Base-by-base conservation (phyloP, 2,797 vertebrate genomes). In the Taenioides sp. region DNA sequence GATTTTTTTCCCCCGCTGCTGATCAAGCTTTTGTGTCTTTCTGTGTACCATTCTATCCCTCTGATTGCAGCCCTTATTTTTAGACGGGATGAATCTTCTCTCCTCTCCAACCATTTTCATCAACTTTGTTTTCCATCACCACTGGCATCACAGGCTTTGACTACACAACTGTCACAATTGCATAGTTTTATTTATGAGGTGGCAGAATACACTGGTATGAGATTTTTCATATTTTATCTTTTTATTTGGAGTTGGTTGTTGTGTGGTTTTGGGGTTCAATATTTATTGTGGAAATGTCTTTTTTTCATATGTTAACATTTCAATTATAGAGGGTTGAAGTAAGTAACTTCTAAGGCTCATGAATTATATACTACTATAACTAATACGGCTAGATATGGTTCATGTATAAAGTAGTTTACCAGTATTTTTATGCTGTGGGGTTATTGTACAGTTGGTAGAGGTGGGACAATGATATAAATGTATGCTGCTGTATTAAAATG, bases 1-100 rank as follows among this genome's bases (percentile, higher is more conserved):
- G 37, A 80, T 77, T 79, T 71, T 66, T 59, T 57, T 22, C n/a
- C 14, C 37, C 69, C 20, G 27, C 67, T 23, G 27, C 63, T 31
- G 9, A 78, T 73, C 54, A 77, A 60, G 9, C 69, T 74, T 60
- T 74, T 55, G n/a, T 57, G 64, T 70, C 25, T 49, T 58, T 55
- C 66, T 79, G 79, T 49, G 5, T 57, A 20, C 57, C 2, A 17
- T 62, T 57, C 73, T 61, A 66, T 70, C 37, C 27, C 67, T 57
- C 69, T 80, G 82, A 84, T 82, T 84, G 82, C 72, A 1, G 7
- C 28, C 4, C 40, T 62, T 71, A 27, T 70, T 82, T 66, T 70
- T 66, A 74, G 54, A 63, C 67, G 1, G 23, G 59, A 60, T 65
- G 65, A 74, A 76, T 65, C 23, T 43, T 71, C 34, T 57, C 28